Conservation (phyloP, 1,140 invertebrate genomes). For the Triops cancriformis region DNA sequence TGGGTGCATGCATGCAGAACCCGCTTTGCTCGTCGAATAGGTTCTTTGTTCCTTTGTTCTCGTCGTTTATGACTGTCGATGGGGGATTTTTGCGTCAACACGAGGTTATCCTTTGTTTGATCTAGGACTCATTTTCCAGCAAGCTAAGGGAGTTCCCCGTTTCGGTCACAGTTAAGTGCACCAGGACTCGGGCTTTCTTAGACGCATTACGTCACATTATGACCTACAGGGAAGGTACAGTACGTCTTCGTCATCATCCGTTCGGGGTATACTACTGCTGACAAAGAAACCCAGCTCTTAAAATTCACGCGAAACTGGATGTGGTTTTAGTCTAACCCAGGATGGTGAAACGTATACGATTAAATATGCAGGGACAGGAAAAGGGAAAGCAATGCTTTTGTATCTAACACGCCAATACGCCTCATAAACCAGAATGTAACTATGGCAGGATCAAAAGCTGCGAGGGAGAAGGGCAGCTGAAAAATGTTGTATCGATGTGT, state of each 20-base stretch:
- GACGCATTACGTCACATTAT: not conserved
- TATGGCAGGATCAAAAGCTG: not conserved
- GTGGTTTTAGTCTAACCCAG: no score
- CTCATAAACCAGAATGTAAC: no score
- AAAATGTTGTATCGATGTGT: not conserved
- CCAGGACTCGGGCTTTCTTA: not conserved
- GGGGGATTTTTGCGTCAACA: not conserved
- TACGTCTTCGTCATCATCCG: not conserved
- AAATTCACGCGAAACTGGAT: no score
- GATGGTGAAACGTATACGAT: no score
- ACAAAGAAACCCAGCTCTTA: not conserved
- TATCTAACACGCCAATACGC: no score
- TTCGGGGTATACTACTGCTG: not conserved
- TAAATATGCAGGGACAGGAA: no score
- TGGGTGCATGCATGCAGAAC: no score
- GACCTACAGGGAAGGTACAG: not conserved
- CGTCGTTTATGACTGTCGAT: not conserved
- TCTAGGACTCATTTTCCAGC: not conserved
- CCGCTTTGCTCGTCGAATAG: no score
- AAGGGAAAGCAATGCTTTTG: no score
- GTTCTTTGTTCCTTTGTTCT: not conserved
- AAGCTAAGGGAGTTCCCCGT: not conserved
- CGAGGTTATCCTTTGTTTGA: not conserved
- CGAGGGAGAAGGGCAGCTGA: not conserved
- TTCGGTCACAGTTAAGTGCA: not conserved